phyloP scores from a whole-genome alignment of 2,113 vertebrate genomes.

The Tursiops truncatus region DNA sequence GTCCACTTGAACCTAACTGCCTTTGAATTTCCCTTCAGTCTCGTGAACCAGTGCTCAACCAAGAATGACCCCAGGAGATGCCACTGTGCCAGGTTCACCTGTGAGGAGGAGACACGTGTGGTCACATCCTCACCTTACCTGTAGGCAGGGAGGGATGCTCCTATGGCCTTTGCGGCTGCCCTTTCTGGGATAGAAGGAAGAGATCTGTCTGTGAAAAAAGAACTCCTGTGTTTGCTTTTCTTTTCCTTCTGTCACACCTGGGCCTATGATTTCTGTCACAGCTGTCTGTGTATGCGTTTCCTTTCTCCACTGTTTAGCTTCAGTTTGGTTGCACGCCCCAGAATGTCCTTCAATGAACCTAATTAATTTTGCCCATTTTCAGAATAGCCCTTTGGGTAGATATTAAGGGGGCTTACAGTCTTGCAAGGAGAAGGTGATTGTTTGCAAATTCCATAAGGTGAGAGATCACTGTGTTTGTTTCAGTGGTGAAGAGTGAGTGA shows the following conservation, averaged over 20 bases:
- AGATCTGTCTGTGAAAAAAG: neutral
- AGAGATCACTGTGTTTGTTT: slow-evolving; percentile 15
- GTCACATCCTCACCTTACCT: neutral
- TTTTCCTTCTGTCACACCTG: neutral
- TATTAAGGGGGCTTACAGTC: neutral
- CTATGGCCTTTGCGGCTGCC: neutral
- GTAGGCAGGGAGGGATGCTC: neutral
- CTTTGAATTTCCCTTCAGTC: neutral
- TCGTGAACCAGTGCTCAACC: neutral
- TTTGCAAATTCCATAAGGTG: neutral
- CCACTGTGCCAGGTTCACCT: neutral
- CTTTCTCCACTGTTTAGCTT: neutral
- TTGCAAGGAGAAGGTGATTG: neutral
- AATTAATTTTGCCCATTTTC: neutral
- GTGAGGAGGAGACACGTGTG: neutral
- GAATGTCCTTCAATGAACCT: slow-evolving; percentile 6
- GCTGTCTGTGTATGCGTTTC: neutral
- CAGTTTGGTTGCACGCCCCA: neutral
- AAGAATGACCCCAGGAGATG: neutral
- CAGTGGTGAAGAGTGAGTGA: neutral
- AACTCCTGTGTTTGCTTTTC: neutral
- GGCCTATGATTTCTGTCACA: neutral
- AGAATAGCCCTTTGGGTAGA: neutral
- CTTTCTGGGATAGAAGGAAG: neutral
- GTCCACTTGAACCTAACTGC: neutral